phyloP scores from a whole-genome alignment of 2,113 vertebrate genomes.

The Erinaceus europaeus region DNA sequence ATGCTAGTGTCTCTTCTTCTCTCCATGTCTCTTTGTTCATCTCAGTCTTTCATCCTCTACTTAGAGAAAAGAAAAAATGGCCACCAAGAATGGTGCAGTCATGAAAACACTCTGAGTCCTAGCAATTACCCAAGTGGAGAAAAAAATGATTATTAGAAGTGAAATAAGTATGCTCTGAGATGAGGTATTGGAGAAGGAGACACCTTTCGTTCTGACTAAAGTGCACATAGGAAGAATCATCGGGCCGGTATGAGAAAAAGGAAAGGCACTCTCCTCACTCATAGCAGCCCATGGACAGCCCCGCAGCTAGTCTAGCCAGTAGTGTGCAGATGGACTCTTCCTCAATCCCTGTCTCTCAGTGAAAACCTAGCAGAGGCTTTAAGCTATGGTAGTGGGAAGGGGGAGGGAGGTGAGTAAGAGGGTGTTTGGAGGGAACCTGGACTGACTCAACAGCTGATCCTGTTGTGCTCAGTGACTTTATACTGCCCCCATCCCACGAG shows the following conservation, averaged over 20 bases:
- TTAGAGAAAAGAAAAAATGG: no score
- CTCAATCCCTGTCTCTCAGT: not conserved
- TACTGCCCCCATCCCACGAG: not conserved
- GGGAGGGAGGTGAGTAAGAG: not conserved
- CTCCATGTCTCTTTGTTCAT: no score
- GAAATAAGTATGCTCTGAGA: not conserved
- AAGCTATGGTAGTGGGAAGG: not conserved
- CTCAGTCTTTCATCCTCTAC: no score
- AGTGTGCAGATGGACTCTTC: not conserved
- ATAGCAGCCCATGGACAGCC: rapidly evolving
- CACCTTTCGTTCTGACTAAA: not conserved
- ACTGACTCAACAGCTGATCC: not conserved
- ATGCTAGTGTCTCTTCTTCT: no score
- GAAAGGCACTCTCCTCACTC: not conserved
- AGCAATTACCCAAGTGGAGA: no score
- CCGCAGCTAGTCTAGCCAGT: not conserved
- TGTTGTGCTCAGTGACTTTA: not conserved
- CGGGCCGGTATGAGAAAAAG: not conserved
- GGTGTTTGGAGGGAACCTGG: not conserved
- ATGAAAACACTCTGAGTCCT: no score
- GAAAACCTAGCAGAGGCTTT: not conserved
- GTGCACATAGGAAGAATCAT: not conserved
- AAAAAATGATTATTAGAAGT: not conserved
- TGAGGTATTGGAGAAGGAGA: no score
- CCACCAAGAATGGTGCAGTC: no score